Base-by-base conservation (phyloP, 2,797 vertebrate genomes). In the Fistularia tabacaria region DNA sequence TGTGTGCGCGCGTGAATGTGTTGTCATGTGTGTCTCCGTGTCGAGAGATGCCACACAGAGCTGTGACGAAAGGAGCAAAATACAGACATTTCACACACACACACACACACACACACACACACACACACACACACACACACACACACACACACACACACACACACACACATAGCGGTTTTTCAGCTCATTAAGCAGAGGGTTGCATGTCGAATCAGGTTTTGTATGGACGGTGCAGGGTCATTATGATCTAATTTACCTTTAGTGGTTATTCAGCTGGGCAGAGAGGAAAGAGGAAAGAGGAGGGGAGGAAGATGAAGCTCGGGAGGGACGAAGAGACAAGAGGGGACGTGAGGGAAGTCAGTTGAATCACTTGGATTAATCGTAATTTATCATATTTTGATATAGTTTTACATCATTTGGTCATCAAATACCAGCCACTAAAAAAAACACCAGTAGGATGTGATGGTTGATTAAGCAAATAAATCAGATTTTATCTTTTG, bases 191-290 rank as follows among this genome's bases (percentile, higher is more conserved):
- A 91, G 90, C 95, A 94, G 92, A 94, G 92, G 93, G 93, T 92
- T 94, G 94, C 94, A 90, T 96, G 92, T 95, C 94, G 92, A 97
- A 98, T 98, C 93, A 93, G 93, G 94, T 93, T 97, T 97, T 98
- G 94, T 97, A 86, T 88, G 81, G 88, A 91, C 90, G 91, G 88
- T 76, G 72, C 88, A 89, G 83, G 93, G 91, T 96, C 94, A 95
- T 97, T 97, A 95, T 95, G 94, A 94, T 92, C 94, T 94, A 92
- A 95, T 95, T 96, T 95, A 80, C 92, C 93, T 93, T 94, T 91
- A 91, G 92, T 91, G 92, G 93, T 93, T 94, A 98, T 98, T 97
- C 96, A 97, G 92, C 92, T 93, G 92, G 93, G 93, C 92, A 91
- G 91, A 90, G 88, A 90, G 87, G 90, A 54, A 38, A 59, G 64